Evolutionary conservation across 2,797 vertebrate genomes (phyloP).

Genomic region (Poecilia velifera): DNA sequence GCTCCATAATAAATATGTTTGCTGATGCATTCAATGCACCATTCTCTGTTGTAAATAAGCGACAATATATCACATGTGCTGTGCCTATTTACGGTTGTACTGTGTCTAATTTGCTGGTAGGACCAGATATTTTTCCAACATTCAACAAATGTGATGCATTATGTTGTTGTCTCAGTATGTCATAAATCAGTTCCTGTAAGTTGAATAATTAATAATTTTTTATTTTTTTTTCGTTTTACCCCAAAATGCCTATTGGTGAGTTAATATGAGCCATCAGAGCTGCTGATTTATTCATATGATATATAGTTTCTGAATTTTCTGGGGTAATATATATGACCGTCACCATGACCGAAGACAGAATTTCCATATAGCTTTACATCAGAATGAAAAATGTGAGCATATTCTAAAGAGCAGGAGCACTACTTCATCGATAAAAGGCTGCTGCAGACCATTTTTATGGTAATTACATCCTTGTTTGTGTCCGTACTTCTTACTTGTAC

Average conservation of each 20-base stretch:
- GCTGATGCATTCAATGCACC: background rate
- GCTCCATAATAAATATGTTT: background rate
- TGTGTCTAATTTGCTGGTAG: background rate
- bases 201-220: background rate
- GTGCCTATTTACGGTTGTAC: background rate
- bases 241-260: background rate
- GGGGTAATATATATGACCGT: background rate
- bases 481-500: background rate
- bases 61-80: background rate
- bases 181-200: background rate
- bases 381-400: constrained; percentile 1
- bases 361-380: constrained; percentile 4
- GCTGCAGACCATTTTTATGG: background rate
- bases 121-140: background rate
- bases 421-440: constrained; percentile 7
- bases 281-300: background rate
- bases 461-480: constrained; percentile 23
- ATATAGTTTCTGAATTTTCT: background rate
- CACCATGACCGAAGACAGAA: background rate
- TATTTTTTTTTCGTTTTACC: background rate
- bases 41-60: background rate
- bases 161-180: background rate
- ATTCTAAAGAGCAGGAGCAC: constrained; percentile 13
- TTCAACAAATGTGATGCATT: background rate
- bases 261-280: background rate